Evolutionary conservation across 1,140 invertebrate species (phyloP), one percentile per base, ranked within the genome.

Genomic region (Apis dorsata): DNA sequence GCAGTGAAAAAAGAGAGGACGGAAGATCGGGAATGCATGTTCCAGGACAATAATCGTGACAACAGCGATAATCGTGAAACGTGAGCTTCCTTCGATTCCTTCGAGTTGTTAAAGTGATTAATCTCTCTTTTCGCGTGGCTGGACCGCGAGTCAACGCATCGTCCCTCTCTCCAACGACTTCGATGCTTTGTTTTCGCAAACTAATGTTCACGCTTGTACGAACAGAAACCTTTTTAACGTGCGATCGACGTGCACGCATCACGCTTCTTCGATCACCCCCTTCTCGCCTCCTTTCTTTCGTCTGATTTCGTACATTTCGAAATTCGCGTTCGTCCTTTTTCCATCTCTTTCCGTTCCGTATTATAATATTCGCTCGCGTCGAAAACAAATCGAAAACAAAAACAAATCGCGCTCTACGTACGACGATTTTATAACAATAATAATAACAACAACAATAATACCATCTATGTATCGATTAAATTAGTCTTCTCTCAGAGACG

Each of bases 11-110:
- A 57, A 53, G 55, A 66, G 13, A 59, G 4, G 28, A 1, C 9
- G 13, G 15, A 60, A 59, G 28, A 53, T 51, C 24, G 24, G n/a
- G 51, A 28, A 44, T 44, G 57, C 68, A 69, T 82, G 73, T 9
- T 34, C 55, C 63, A 57, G 24, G 63, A 75, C 34, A 55, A 60
- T 65, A 74, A 17, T 53, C 71, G 28, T 81, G 60, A 7, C 34
- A 28, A 12, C 28, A 17, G 62, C 80, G 34, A 7, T 44, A 44
- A 44, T 44, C 34, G 63, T 60, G 65, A 82, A 77, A 77, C 80
- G 80, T 69, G 80, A 77, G 80, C 80, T 82, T 82, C 80, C 74
- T 19, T 53, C 49, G 10, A 69, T 34, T 12, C 19, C 49, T 72
- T 53, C 49, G 76, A 69, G 10, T 69, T 24, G 68, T 70, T 34